Percentiles rank a stretch among this genome's conserved stretches.
Evolutionary conservation across 92 coral and sea anemone genomes (phyloP).

Genomic region (Porites cylindrica): DNA sequence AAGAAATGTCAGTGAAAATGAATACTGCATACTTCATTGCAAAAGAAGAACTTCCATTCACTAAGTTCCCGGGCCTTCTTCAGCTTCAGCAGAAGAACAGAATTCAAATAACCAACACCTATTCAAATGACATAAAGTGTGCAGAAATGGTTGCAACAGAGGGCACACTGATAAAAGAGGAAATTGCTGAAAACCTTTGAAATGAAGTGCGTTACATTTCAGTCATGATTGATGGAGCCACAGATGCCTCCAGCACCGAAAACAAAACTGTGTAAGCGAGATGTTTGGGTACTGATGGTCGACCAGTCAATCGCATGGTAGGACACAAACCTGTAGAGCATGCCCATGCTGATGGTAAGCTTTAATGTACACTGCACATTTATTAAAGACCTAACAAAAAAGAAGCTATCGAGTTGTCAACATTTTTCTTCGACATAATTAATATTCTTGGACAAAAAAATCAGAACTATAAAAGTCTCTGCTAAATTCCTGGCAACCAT

Average conservation of each 20-base stretch:
- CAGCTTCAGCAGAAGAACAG: conserved; percentile 51
- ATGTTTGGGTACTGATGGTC: conserved; percentile 44
- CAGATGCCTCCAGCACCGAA: not conserved
- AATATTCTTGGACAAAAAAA: conserved; percentile 33
- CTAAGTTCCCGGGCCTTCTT: conserved; percentile 46
- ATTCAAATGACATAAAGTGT: conserved; percentile 36
- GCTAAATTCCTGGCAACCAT: conserved; percentile 30
- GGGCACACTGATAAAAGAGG: conserved; percentile 38
- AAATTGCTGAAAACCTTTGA: conserved; percentile 31
- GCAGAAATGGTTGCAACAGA: conserved; percentile 50
- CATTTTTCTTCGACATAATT: conserved; percentile 28
- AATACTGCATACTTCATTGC: conserved; percentile 42
- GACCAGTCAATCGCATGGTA: conserved; percentile 52
- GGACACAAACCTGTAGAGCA: conserved; percentile 54
- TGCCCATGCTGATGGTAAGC: conserved; percentile 48
- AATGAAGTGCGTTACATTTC: conserved; percentile 36
- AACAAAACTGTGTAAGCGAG: conserved; percentile 33
- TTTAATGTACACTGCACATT: conserved; percentile 1
- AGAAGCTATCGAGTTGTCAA: conserved; percentile 5
- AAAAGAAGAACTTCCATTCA: conserved; percentile 41
- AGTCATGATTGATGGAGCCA: conserved; percentile 16
- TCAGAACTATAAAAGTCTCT: not conserved
- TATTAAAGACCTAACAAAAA: conserved; percentile 30
- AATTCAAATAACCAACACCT: conserved; percentile 46
- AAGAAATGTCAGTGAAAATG: conserved; percentile 50